Evolutionary conservation across 2,797 vertebrate genomes (phyloP), one percentile per base, ranked within the genome.

Genomic region (Vespertilio murinus): DNA sequence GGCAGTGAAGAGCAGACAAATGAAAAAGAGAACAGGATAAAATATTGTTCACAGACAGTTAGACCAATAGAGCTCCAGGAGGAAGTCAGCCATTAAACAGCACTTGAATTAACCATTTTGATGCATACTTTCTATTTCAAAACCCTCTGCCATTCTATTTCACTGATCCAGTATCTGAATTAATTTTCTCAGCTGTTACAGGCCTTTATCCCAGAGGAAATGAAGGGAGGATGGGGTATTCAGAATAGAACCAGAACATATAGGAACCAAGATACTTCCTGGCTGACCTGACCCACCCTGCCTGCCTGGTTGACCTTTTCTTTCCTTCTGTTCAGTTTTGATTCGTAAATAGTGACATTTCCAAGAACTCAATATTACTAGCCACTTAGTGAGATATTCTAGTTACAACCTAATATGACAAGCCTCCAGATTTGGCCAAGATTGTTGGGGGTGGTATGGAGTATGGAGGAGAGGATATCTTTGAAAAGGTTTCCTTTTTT

Each of bases 271-370:
- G 38, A 71, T 75, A 74, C 45, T 67, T 20, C 42, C 64, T 56
- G 64, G 18, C 70, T 81, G 23, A 75, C 56, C 16, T 70, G 75
- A 33, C 64, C 38, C 20, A 42, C 54, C 42, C 54, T 84, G 52
- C 77, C 78, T 71, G 17, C 14, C 22, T 47, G 28, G 1, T 73
- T 61, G 47, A 7, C 20, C 71, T 52, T 61, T 86, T 84, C 25
- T 77, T 42, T 28, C 52, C 16, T 61, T 92, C 14, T 1, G 11
- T 78, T 87, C 17, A 5, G 83, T 89, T 83, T 84, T 69, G 56
- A n/a, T 87, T 86, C 93, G 49, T 75, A 85, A 70, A 90, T 83
- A 78, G 73, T 16, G 47, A n/a, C 33, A 75, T 70, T 59, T 94
- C 70, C 30, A 59, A n/a, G 30, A 92, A 81, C 47, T 91, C 49